Evolutionary conservation across 2,888 invertebrate genomes (phyloP).

Genomic region (Lithophane semibrunnea): DNA sequence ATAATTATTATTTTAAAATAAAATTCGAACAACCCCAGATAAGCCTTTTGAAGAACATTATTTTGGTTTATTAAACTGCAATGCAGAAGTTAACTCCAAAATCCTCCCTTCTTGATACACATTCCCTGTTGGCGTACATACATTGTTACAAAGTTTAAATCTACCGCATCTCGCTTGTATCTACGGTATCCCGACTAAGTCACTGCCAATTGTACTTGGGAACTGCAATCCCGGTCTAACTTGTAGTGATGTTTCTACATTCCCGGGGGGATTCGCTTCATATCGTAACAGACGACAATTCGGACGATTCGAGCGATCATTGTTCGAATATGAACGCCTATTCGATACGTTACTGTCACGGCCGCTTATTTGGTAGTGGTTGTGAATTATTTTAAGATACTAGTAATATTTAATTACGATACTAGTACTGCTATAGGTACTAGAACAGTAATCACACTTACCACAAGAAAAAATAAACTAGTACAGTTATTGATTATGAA

Average conservation of each 20-base stretch:
- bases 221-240: conserved; percentile 46
- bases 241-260: conserved; percentile 32
- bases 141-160: conserved; percentile 46
- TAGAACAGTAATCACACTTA: too few species aligned
- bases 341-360: conserved; percentile 27
- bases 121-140: not conserved
- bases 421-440: not conserved
- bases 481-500: not conserved
- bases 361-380: conserved; percentile 10
- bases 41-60: not conserved
- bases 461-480: too few species aligned
- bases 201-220: conserved; percentile 42
- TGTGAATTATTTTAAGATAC: not conserved
- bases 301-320: conserved; percentile 34
- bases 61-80: not conserved
- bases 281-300: conserved; percentile 21
- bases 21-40: not conserved
- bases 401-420: not conserved
- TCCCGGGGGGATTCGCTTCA: conserved; percentile 20
- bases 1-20: not conserved
- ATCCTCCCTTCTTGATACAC: not conserved
- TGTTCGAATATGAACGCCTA: conserved; percentile 33
- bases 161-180: conserved; percentile 12
- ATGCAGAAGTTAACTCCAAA: not conserved
- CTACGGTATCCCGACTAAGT: conserved; percentile 35